Conservation (phyloP, 37 sponge, comb jelly and placozoan genomes). For the Bolinopsis microptera region DNA sequence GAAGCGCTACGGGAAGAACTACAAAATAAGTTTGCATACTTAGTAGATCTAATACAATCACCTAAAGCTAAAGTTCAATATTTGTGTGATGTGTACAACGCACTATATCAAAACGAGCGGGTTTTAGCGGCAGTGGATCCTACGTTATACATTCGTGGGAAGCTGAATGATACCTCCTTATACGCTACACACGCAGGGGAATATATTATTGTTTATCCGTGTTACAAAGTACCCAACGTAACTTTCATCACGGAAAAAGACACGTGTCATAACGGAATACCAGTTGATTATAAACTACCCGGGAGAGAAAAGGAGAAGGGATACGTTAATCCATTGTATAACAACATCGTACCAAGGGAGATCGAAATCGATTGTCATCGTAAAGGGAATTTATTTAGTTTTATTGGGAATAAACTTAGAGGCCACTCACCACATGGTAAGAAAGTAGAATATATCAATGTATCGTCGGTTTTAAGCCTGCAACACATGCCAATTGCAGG, state of each 20-base stretch:
- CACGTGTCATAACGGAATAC: conserved; percentile 24
- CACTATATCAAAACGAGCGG: background rate
- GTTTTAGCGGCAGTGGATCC: background rate
- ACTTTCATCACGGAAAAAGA: background rate
- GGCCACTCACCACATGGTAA: conserved; percentile 11
- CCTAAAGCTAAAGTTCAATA: conserved; percentile 30
- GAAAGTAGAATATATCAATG: background rate
- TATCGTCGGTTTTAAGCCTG: background rate
- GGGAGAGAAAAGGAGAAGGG: background rate
- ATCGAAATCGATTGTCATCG: conserved; percentile 14
- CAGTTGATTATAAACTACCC: background rate
- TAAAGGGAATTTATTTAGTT: conserved; percentile 22
- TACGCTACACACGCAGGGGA: background rate
- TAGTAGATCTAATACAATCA: conserved; percentile 16
- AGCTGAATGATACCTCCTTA: background rate
- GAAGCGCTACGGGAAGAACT: conserved; percentile 10
- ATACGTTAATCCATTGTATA: background rate
- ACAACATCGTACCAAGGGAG: conserved; percentile 19
- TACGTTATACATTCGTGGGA: background rate
- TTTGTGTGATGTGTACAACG: conserved; percentile 32
- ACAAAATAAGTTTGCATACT: background rate
- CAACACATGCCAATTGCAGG: conserved; percentile 35
- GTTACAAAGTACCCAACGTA: background rate
- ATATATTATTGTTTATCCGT: conserved; percentile 5
- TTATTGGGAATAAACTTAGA: conserved; percentile 19